phyloP scores from a whole-genome alignment of 2,888 invertebrate species.

The Megalurothrips usitatus region DNA sequence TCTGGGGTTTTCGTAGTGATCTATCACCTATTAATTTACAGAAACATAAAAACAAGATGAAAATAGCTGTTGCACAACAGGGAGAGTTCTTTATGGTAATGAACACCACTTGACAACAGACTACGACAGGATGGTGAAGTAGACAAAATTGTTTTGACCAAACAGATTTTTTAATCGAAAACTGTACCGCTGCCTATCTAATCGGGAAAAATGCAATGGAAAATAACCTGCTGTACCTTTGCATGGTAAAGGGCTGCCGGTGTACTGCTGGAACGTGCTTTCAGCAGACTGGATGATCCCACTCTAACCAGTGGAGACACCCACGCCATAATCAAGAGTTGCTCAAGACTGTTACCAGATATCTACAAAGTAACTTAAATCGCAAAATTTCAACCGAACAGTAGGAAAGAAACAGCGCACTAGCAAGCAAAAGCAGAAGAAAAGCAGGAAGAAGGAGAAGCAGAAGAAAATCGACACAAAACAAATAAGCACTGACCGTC shows the following conservation, averaged over 20 bases:
- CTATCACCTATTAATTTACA: conserved; percentile 70
- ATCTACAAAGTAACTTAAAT: background rate
- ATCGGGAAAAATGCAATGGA: background rate
- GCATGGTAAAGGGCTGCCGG: conserved; percentile 66
- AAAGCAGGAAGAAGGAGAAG: background rate
- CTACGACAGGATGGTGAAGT: no score
- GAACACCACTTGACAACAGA: no score
- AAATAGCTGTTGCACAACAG: background rate
- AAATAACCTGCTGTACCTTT: conserved; percentile 55
- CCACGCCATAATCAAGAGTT: background rate
- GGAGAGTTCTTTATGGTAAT: background rate
- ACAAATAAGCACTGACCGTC: no score
- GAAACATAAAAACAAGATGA: background rate
- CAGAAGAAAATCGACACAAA: background rate
- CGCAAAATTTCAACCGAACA: background rate
- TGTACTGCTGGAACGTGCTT: conserved; percentile 43
- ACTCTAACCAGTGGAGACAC: background rate
- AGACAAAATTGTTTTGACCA: background rate
- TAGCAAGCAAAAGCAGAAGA: background rate
- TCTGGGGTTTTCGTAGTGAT: conserved; percentile 98
- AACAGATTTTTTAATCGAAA: no score
- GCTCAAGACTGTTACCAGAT: background rate
- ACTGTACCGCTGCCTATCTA: no score
- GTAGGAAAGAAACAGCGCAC: background rate
- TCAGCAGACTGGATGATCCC: conserved; percentile 1